Conservation (phyloP, 1,140 invertebrate species). For the Lepidurus couesii region DNA sequence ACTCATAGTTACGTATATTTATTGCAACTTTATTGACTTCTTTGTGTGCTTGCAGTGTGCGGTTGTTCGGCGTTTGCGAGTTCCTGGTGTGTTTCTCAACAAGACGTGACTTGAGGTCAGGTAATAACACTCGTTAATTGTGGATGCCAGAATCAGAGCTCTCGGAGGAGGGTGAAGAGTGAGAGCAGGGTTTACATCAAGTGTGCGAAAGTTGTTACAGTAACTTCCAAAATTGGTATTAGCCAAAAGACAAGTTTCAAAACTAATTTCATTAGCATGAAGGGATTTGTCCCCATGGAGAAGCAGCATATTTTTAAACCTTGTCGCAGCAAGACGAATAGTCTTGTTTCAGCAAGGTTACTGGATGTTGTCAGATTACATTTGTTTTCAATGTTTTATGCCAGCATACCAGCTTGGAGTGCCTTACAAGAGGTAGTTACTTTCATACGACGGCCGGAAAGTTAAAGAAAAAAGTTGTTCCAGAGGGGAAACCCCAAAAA, state of each 20-base stretch:
- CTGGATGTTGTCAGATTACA: not conserved
- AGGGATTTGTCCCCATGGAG: not conserved
- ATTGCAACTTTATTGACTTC: too few relatives aligned
- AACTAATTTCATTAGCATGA: not conserved
- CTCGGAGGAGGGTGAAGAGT: too few relatives aligned
- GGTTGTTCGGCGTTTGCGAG: too few relatives aligned
- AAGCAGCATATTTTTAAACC: not conserved
- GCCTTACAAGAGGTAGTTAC: not conserved
- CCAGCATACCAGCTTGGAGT: not conserved
- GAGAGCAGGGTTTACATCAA: too few relatives aligned
- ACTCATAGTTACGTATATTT: too few relatives aligned
- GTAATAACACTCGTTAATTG: too few relatives aligned
- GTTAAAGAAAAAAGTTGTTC: not conserved
- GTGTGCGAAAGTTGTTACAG: too few relatives aligned
- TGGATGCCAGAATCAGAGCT: too few relatives aligned
- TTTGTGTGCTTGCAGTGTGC: too few relatives aligned
- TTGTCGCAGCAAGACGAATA: not conserved
- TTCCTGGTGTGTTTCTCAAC: too few relatives aligned
- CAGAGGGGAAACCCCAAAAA: conserved; percentile 15
- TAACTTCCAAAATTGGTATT: not conserved
- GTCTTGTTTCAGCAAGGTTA: not conserved
- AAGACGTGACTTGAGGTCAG: too few relatives aligned
- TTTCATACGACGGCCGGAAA: not conserved
- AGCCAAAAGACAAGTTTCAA: not conserved
- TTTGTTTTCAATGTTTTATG: not conserved